Evolutionary conservation across 2,113 vertebrate species (phyloP), one percentile per base, ranked within the genome.

Genomic region (Rhombomys opimus): DNA sequence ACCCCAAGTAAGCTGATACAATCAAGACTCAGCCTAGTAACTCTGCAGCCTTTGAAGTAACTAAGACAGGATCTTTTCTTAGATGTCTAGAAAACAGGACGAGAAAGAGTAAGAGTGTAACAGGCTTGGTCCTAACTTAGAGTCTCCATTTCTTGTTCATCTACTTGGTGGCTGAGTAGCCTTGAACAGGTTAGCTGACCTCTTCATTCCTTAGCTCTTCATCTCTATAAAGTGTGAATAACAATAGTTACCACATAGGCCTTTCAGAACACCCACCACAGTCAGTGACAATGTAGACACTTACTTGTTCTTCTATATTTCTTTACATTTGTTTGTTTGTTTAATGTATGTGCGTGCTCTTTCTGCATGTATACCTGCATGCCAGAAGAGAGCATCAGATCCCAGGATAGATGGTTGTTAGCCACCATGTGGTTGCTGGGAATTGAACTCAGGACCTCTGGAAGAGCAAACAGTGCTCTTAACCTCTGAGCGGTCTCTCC

Each of bases 1-100:
- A 99, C 96, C 99, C 99, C 68, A 99, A 99, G 99, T 99, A 98
- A 99, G 99, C 99, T 67, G 20, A 8, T 13, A 0, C 17, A 8
- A 23, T 17, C 5, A 14, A 41, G n/a, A 30, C 65, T 63, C 82
- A 11, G 22, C 30, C 67, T 35, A 2, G 32, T 81, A 57, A 41
- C 82, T 84, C 75, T 82, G 38, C 46, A 75, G 25, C 54, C 81
- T 20, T 20, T 57, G 35, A n/a, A 70, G 30, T 73, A 80, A 41
- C 68, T 22, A 18, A 35, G 59, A 30, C 46, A 35, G 54, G 50
- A 0, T 78, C 72, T 50, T 80, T 38, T 1, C 65, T 86, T n/a
- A 38, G 20, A 41, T 14, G 35, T 67, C 1, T 12, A 75, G 73
- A 81, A 89, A 80, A 15, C 81, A 57, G 67, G 84, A 25, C 27